These are phyloP conservation scores for Ctenomys sociabilis DNA, from an alignment of 2,113 vertebrate genomes.

Conservation along the genomic window DNA sequence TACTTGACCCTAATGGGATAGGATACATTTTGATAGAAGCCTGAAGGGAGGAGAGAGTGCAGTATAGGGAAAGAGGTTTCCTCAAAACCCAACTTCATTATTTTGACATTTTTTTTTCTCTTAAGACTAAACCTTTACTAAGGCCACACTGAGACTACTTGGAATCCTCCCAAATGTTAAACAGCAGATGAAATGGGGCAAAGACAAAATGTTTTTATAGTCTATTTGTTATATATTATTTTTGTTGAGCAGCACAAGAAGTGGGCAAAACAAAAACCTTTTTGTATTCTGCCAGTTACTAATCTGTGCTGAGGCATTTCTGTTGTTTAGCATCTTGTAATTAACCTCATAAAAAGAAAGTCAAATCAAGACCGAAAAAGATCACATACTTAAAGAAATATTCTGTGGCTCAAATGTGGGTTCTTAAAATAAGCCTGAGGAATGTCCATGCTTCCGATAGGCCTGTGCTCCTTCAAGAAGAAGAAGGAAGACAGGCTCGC, in stretches of 20 bases:
- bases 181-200: background rate
- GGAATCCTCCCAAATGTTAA: slow-evolving; percentile 41
- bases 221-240: too few species aligned
- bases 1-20: slow-evolving; percentile 58
- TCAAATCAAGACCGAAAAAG: slow-evolving; percentile 48
- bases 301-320: slow-evolving; percentile 15
- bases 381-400: slow-evolving; percentile 3
- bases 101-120: background rate
- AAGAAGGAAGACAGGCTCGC: slow-evolving; percentile 7
- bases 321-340: slow-evolving; percentile 38
- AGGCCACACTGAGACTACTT: background rate
- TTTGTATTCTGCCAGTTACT: slow-evolving; percentile 1
- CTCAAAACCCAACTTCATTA: slow-evolving; percentile 43
- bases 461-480: slow-evolving; percentile 24
- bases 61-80: background rate
- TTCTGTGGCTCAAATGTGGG: slow-evolving; percentile 3
- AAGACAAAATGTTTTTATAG: background rate
- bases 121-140: background rate
- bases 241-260: background rate
- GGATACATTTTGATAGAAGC: slow-evolving; percentile 58
- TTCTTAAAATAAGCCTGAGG: slow-evolving; percentile 12
- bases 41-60: slow-evolving; percentile 45
- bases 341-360: slow-evolving; percentile 31
- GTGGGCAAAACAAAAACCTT: background rate
- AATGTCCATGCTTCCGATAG: background rate